Conservation (phyloP, 2,888 invertebrate genomes). For the Callinectes sapidus region DNA sequence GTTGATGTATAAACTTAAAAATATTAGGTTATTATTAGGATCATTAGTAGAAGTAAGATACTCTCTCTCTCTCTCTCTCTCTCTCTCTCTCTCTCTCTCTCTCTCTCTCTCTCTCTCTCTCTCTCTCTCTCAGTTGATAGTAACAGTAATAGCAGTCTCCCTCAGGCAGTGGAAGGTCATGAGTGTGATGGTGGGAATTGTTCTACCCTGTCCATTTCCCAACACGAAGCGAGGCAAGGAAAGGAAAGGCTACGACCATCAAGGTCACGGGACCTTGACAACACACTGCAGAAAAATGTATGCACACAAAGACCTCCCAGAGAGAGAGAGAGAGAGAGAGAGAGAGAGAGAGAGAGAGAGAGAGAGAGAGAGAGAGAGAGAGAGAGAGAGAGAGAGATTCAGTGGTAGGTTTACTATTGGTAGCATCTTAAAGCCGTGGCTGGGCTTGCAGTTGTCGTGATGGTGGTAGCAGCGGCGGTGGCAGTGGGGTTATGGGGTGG, state of each 20-base stretch:
- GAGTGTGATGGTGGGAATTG: not conserved
- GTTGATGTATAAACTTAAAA: no score
- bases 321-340: constrained; percentile 23
- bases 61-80: no score
- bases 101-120: no score
- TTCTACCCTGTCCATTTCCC: not conserved
- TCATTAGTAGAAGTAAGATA: no score
- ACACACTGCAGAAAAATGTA: not conserved
- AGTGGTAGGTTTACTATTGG: not conserved
- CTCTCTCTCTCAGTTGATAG: no score
- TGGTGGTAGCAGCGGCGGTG: not conserved
- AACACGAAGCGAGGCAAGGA: not conserved
- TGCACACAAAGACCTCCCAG: not conserved
- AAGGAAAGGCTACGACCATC: not conserved
- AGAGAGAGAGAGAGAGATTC: constrained; percentile 17
- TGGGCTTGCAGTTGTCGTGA: not conserved
- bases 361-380: constrained; percentile 29
- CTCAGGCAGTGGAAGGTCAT: no score
- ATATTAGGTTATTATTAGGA: no score
- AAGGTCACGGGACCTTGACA: not conserved
- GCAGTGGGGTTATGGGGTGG: not conserved
- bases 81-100: no score
- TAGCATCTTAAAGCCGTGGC: not conserved
- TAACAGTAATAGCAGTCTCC: not conserved
- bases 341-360: constrained; percentile 29